phyloP scores from a whole-genome alignment of 2,888 invertebrate species.

The Oxycera nigricornis region DNA sequence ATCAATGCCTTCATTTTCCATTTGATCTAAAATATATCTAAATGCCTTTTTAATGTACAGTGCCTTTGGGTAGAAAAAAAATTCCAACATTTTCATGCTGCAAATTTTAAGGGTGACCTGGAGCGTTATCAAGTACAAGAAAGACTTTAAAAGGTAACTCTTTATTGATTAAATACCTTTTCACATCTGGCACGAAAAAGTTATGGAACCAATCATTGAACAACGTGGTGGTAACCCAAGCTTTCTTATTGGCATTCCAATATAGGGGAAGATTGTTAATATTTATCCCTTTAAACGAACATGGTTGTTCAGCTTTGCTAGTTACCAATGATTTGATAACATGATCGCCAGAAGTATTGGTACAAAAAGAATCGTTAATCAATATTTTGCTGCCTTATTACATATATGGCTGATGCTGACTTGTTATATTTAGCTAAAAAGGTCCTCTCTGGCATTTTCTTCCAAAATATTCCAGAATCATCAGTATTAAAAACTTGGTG shows the following conservation, averaged over 20 bases:
- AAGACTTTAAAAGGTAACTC: slow-evolving; percentile 42
- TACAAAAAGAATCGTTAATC: neutral
- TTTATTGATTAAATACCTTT: slow-evolving; percentile 42
- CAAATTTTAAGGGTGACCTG: slow-evolving; percentile 47
- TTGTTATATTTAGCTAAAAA: neutral
- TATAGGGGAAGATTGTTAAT: slow-evolving; percentile 43
- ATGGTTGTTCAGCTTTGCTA: neutral
- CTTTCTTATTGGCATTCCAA: slow-evolving; percentile 47
- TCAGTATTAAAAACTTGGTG: neutral
- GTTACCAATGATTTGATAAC: too few relatives aligned
- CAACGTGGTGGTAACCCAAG: slow-evolving; percentile 42
- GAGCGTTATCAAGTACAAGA: slow-evolving; percentile 47
- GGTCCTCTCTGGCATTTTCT: neutral
- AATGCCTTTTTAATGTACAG: slow-evolving; percentile 50
- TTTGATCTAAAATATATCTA: too few relatives aligned
- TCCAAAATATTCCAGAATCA: neutral
- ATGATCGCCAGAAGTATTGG: too few relatives aligned
- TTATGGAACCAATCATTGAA: slow-evolving; percentile 47
- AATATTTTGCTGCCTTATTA: neutral
- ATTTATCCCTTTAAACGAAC: neutral
- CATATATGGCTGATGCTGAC: neutral
- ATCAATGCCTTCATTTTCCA: too few relatives aligned
- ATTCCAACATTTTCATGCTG: slow-evolving; percentile 44
- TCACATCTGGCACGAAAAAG: slow-evolving; percentile 44
- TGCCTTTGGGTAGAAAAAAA: slow-evolving; percentile 49